Evolutionary conservation across 1,140 invertebrate genomes (phyloP), one percentile per base, ranked within the genome.

Genomic region (Psix sp.): DNA sequence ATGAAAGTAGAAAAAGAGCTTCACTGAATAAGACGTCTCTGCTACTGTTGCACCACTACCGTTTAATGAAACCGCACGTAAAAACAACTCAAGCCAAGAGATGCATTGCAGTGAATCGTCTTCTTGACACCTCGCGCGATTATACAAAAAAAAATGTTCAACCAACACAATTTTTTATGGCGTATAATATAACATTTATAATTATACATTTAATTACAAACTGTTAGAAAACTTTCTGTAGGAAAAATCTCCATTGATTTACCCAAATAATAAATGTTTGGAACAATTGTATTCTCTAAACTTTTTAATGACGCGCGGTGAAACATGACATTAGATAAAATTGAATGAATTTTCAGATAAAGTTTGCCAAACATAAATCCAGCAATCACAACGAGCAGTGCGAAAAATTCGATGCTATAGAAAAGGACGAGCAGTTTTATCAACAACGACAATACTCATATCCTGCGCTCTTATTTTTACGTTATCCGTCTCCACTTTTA

Each of bases 21-120:
- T 39, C 46, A 65, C 49, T 66, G 54, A 76, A 67, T 76, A 77
- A 79, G 76, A 76, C 57, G 60, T 65, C 51, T 51, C 65, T 77
- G 60, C 80, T 81, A 77, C 80, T 79, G 76, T 49, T 70, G 59
- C 60, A 60, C 52, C 63, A 62, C 63, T 59, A 62, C 75, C 76
- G 75, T 74, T 79, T 83, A 85, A 84, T 84, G 83, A 85, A 86
- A 86, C 83, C 84, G 82, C 84, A 85, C 82, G 82, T 84, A 75
- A 84, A 86, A 84, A 79, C 68, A 72, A 80, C 70, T 45, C 65
- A 70, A 63, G 74, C 65, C 66, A 71, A 80, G 76, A 82, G 75
- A 80, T 72, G 65, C 75, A n/a, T n/a, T 80, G 74, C 63, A 60
- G 67, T 70, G 75, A 76, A 77, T 77, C 70, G 70, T 52, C 57